These are phyloP conservation scores for Pygmarrhopalites habei DNA, from an alignment of 1,140 invertebrate species.

Conservation along the genomic window DNA sequence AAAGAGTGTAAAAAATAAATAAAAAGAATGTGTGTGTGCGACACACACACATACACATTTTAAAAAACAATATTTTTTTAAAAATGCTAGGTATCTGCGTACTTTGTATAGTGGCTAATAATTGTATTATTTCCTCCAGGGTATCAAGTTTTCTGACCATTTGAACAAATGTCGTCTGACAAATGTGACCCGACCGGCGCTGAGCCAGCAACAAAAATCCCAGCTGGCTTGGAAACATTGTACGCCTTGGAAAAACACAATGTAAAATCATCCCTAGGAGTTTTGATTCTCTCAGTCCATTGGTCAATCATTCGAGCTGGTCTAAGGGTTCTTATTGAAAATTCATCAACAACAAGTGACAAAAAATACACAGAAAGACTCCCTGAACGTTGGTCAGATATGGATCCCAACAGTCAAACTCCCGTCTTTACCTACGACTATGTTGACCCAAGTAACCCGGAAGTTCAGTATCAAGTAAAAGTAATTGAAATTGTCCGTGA, in stretches of 20 bases:
- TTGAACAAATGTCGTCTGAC: too few relatives aligned
- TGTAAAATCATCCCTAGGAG: constrained; percentile 17
- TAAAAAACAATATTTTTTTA: too few relatives aligned
- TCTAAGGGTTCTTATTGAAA: constrained; percentile 1
- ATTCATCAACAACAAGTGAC: background rate
- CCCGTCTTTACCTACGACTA: constrained; percentile 16
- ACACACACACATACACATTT: too few relatives aligned
- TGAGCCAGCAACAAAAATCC: constrained; percentile 8
- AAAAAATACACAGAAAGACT: constrained; percentile 22
- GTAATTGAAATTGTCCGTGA: constrained; percentile 23
- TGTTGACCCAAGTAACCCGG: constrained; percentile 1
- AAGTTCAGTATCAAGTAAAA: constrained; percentile 22
- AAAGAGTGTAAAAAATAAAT: too few relatives aligned
- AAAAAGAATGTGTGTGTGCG: too few relatives aligned
- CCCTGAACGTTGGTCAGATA: constrained; percentile 14
- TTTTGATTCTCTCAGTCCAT: constrained; percentile 24
- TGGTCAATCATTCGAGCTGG: constrained; percentile 29
- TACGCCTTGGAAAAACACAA: constrained; percentile 17
- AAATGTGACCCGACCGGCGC: too few relatives aligned
- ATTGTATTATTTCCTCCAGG: too few relatives aligned
- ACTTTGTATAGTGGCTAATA: too few relatives aligned
- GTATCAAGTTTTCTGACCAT: too few relatives aligned
- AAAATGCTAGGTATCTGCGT: too few relatives aligned
- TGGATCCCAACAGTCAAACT: background rate
- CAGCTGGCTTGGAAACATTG: constrained; percentile 29